Base-by-base conservation (phyloP, 2,888 invertebrate species). In the Sympetrum striolatum region DNA sequence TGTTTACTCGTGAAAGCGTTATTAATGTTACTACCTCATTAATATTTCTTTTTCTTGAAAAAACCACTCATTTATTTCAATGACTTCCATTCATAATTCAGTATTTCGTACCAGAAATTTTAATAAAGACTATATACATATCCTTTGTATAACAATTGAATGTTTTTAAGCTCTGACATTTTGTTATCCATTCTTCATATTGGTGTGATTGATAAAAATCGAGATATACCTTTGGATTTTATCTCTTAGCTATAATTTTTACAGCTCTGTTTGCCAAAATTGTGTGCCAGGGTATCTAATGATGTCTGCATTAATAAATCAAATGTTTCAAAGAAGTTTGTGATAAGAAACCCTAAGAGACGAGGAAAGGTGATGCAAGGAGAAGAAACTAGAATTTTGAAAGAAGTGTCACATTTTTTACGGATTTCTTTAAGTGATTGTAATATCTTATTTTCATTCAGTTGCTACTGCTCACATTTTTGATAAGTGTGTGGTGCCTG, bases 401-500 rank as follows among this genome's bases (percentile, higher is more conserved):
- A 31, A 73, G 25, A 73, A 31, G 25, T 31, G 6, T 31, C 31
- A 31, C 5, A 73, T 73, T 4, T 10, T 73, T 73, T 73, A 73
- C 31, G 14, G 2, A 14, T 73, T 73, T 73, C 25, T 3, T 73
- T 31, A 25, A 73, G 31, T 25, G 22, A 73, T 73, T 31, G 15
- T 73, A 14, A 73, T 31, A 1, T 53, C 18, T 53, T 53, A 53
- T 53, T 53, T 73, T 73, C 15, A 73, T 73, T 73, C 31, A 73
- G 73, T 73, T 5, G 25, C 25, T 31, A 73, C 73, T 73, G 31
- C 73, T 60, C 86, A 86, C n/a, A 10, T 86, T 86, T 82, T 82
- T 82, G 58, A 53, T 82, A 82, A 86, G 25, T 64, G 60, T 86
- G 86, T 60, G 86, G 86, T 86, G 86, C 86, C 60, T 86, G 86